Conservation (phyloP, 2,113 vertebrate genomes). For the Fukomys damarensis region DNA sequence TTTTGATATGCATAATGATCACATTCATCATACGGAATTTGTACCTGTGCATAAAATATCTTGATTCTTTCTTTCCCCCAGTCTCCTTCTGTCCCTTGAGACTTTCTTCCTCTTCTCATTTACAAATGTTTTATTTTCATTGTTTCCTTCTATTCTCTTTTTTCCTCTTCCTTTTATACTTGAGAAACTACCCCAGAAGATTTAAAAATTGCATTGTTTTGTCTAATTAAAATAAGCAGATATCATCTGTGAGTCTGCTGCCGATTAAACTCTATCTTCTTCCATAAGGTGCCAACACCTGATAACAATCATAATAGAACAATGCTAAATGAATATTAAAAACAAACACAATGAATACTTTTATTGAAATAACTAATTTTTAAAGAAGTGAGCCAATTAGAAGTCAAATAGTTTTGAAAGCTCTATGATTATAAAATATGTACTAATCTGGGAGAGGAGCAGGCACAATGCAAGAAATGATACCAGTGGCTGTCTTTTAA, state of each 20-base stretch:
- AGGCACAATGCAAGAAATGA: background rate
- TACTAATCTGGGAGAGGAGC: background rate
- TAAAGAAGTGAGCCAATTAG: background rate
- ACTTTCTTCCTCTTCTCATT: background rate
- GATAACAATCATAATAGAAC: background rate
- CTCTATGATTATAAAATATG: slow-evolving; percentile 2
- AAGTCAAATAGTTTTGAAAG: background rate
- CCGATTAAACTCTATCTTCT: background rate
- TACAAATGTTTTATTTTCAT: background rate
- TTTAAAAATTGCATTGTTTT: background rate
- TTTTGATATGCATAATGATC: background rate
- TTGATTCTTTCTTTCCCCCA: background rate
- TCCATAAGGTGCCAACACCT: background rate
- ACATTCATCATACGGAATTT: background rate
- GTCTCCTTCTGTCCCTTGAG: background rate
- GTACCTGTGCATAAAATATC: no score
- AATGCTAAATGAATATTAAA: background rate
- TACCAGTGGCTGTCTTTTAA: background rate
- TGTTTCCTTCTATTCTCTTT: background rate
- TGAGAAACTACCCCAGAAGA: background rate
- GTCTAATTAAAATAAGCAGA: background rate
- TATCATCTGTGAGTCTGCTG: background rate
- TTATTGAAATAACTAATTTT: background rate
- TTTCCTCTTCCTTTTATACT: background rate
- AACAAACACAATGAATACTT: background rate